Evolutionary conservation across 1,140 invertebrate species (phyloP).

Genomic region (Phocides pigmalion): DNA sequence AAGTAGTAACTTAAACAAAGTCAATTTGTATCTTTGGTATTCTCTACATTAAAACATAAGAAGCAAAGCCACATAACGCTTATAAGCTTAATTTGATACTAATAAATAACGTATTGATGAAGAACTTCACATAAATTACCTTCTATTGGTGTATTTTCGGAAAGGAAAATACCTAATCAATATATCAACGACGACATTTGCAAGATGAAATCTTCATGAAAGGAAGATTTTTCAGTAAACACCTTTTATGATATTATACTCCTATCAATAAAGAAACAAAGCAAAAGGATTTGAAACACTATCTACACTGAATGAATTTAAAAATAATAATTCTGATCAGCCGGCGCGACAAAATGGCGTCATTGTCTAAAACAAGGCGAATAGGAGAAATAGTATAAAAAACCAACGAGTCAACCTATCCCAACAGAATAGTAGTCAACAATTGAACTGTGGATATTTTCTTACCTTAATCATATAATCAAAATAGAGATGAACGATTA

Average conservation of each 20-base stretch:
- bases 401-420: not conserved
- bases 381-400: slow-evolving; percentile 27
- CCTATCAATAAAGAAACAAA: slow-evolving; percentile 23
- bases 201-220: slow-evolving; percentile 20
- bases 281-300: slow-evolving; percentile 27
- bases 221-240: not conserved
- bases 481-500: slow-evolving; percentile 54
- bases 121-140: not conserved
- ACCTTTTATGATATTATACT: slow-evolving; percentile 1
- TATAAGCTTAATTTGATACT: not conserved
- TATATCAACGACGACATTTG: slow-evolving; percentile 41
- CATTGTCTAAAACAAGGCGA: slow-evolving; percentile 73
- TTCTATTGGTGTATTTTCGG: slow-evolving; percentile 33
- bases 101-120: not conserved
- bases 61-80: not conserved
- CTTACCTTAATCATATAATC: slow-evolving; percentile 50
- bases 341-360: slow-evolving; percentile 83
- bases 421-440: not conserved
- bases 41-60: not conserved
- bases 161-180: slow-evolving; percentile 46
- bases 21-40: not conserved
- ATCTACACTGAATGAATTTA: slow-evolving; percentile 35
- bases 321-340: slow-evolving; percentile 78
- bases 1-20: slow-evolving; percentile 17
- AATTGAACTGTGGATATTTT: not conserved